Conservation (phyloP, 2,113 vertebrate species). For the Pollachius pollachius region DNA sequence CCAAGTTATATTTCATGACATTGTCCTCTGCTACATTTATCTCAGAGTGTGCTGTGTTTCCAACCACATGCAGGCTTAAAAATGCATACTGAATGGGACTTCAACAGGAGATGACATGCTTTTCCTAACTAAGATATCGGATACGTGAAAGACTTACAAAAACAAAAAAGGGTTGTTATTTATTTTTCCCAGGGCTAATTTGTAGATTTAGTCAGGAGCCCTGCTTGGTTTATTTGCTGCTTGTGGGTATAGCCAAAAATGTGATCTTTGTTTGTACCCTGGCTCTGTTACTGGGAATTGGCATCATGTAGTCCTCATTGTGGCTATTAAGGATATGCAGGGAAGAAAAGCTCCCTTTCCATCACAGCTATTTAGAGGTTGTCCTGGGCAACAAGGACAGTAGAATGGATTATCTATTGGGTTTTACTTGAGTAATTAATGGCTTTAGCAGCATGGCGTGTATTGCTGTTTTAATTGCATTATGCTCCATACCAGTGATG, state of each 20-base stretch:
- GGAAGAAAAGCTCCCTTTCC: slow-evolving; percentile 14
- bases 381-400: slow-evolving; percentile 20
- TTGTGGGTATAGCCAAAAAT: slow-evolving; percentile 8
- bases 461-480: slow-evolving; percentile 3
- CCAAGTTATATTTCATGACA: slow-evolving; percentile 48
- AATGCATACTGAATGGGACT: slow-evolving; percentile 25
- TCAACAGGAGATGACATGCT: slow-evolving; percentile 38
- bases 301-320: background rate
- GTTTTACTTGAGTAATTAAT: slow-evolving; percentile 16
- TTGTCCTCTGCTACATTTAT: slow-evolving; percentile 33
- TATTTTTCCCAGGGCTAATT: slow-evolving; percentile 26
- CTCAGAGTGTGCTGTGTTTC: slow-evolving; percentile 28
- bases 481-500: too few species aligned
- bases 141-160: slow-evolving; percentile 31
- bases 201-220: slow-evolving; percentile 15
- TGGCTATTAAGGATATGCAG: slow-evolving; percentile 4
- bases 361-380: slow-evolving; percentile 17
- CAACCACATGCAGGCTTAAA: slow-evolving; percentile 32
- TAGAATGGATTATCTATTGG: slow-evolving; percentile 24
- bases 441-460: slow-evolving; percentile 14
- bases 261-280: background rate
- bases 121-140: slow-evolving; percentile 48
- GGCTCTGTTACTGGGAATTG: slow-evolving; percentile 4
- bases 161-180: slow-evolving; percentile 11
- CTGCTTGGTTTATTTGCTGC: background rate